Percentiles rank a stretch among this genome's conserved stretches.
Conservation (phyloP, 2,797 vertebrate genomes). For the Mus spretus region DNA sequence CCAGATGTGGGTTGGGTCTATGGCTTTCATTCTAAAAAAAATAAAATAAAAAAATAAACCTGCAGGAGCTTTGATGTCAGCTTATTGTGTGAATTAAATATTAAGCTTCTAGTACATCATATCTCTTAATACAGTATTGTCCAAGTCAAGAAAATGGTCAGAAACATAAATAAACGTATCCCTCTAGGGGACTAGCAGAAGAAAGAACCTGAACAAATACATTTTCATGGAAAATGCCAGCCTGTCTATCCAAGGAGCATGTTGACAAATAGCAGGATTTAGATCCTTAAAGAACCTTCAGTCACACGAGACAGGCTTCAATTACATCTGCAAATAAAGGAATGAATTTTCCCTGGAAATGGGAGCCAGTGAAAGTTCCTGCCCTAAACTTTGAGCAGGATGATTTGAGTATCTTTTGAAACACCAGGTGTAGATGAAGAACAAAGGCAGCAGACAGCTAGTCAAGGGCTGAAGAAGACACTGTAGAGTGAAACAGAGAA, state of each 20-base stretch:
- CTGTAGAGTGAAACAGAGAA: not conserved
- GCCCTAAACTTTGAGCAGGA: not conserved
- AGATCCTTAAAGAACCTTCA: not conserved
- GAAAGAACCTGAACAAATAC: not conserved
- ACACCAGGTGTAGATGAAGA: not conserved
- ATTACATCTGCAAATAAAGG: not conserved
- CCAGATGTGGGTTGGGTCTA: not conserved
- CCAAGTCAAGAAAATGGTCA: not conserved
- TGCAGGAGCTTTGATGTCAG: not conserved
- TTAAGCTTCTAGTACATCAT: not conserved
- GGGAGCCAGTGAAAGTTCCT: not conserved
- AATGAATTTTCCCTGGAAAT: not conserved
- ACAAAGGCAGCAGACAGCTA: not conserved
- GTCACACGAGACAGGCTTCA: not conserved
- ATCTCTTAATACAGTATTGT: not conserved
- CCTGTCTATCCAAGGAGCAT: not conserved
- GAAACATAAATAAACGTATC: not conserved
- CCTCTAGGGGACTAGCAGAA: not conserved
- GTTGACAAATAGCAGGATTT: not conserved
- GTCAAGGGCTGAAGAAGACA: not conserved
- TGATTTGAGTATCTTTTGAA: constrained; percentile 32
- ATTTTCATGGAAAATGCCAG: not conserved
- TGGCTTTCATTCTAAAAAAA: not conserved
- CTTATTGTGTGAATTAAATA: not conserved
- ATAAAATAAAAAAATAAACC: not conserved